phyloP scores from a whole-genome alignment of 1,140 invertebrate species.

The Drosophila virilis region DNA sequence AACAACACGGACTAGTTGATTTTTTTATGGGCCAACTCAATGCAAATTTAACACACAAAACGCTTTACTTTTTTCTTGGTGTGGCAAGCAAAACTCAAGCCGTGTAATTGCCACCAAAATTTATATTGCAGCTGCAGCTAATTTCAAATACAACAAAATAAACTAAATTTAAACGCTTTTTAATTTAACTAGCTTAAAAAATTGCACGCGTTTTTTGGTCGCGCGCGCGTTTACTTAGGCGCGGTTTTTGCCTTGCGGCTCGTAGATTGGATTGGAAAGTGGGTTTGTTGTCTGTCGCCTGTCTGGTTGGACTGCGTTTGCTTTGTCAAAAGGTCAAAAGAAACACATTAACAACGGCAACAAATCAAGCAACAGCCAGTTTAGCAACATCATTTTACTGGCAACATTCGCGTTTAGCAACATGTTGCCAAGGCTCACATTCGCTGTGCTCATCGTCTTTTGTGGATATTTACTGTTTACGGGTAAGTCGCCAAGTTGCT shows the following conservation, averaged over 20 bases:
- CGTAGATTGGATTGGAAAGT: constrained; percentile 16
- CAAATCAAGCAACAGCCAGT: constrained; percentile 23
- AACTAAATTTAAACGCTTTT: constrained; percentile 59
- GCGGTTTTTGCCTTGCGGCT: constrained; percentile 18
- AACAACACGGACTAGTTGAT: constrained; percentile 31
- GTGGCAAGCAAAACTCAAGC: constrained; percentile 28
- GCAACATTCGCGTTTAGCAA: constrained; percentile 48
- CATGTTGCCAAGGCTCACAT: constrained; percentile 77
- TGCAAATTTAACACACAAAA: constrained; percentile 64
- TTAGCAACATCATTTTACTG: constrained; percentile 25
- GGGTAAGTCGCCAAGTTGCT: constrained; percentile 52
- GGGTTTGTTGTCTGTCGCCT: constrained; percentile 29
- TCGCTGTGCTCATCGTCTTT: constrained; percentile 69
- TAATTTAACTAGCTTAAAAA: constrained; percentile 50
- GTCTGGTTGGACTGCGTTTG: background rate
- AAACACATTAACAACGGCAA: constrained; percentile 19
- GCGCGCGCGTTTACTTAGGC: constrained; percentile 11
- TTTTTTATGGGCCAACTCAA: constrained; percentile 69
- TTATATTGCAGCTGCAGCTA: constrained; percentile 28
- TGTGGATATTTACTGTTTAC: constrained; percentile 81
- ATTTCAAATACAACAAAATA: constrained; percentile 28
- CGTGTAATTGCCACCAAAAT: constrained; percentile 12
- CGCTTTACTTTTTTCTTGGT: constrained; percentile 44
- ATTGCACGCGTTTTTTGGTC: constrained; percentile 42
- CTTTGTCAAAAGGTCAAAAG: constrained; percentile 42